A percentile compares a stretch with the other conserved stretches of the same genome.
Conservation (phyloP, 2,113 vertebrate genomes). For the Mormyrus iriodes region DNA sequence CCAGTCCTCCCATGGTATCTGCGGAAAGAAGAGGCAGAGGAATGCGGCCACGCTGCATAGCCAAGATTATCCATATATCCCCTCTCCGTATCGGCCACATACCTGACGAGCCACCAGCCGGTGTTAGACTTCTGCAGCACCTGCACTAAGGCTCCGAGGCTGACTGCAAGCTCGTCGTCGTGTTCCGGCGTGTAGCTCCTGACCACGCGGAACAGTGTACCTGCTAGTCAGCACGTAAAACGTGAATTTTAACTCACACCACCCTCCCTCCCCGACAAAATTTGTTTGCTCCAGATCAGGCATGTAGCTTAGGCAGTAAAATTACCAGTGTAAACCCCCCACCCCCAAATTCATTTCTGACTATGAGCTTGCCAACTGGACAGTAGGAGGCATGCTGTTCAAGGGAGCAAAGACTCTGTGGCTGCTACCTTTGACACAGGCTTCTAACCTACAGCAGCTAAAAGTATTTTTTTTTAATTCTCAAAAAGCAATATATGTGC, state of each 20-base stretch:
- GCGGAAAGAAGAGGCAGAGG: background rate
- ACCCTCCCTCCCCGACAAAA: background rate
- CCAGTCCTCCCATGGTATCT: conserved; percentile 64
- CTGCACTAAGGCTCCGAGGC: conserved; percentile 56
- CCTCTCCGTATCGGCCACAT: conserved; percentile 3
- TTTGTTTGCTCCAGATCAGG: background rate
- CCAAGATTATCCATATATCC: background rate
- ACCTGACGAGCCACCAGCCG: conserved; percentile 86
- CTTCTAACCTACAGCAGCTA: background rate
- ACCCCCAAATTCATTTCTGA: background rate
- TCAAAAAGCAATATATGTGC: background rate
- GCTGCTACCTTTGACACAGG: background rate
- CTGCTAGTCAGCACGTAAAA: conserved; percentile 44
- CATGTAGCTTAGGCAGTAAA: too few relatives aligned
- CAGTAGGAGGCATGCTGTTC: background rate
- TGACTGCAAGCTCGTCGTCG: conserved; percentile 69
- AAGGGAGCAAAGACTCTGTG: background rate
- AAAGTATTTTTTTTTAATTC: background rate
- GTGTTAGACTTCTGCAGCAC: conserved; percentile 66
- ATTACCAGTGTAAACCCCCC: too few relatives aligned
- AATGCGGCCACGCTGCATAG: background rate
- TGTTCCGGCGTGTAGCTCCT: conserved; percentile 62
- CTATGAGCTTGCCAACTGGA: background rate
- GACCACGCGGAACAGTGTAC: conserved; percentile 53
- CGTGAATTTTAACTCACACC: background rate